Percentiles rank a stretch among this genome's conserved stretches.
Conservation (phyloP, 1,140 invertebrate genomes). For the Aphelinus atriplicis region DNA sequence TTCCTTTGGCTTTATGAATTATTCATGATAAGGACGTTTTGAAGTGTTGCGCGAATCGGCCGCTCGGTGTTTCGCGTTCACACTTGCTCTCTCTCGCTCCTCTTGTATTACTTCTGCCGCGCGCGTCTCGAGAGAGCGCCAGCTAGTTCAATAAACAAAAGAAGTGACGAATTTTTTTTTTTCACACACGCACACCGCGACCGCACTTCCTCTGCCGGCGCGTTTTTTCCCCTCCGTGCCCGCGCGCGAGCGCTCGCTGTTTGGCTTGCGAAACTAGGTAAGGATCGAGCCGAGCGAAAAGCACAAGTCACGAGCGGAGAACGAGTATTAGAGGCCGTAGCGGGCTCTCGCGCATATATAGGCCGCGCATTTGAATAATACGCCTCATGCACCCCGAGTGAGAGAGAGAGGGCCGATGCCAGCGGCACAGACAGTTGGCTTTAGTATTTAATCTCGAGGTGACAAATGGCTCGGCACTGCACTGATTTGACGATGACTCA, state of each 20-base stretch:
- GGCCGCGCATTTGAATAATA: constrained; percentile 12
- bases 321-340: too few relatives aligned
- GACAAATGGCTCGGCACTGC: constrained; percentile 44
- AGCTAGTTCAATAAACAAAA: constrained; percentile 3
- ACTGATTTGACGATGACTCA: constrained; percentile 41
- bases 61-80: not conserved
- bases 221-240: too few relatives aligned
- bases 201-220: too few relatives aligned
- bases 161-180: constrained; percentile 21
- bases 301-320: too few relatives aligned
- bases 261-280: too few relatives aligned
- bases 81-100: not conserved
- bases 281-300: too few relatives aligned
- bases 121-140: not conserved
- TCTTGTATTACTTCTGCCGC: not conserved
- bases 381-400: not conserved
- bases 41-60: constrained; percentile 35
- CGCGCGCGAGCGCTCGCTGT: too few relatives aligned
- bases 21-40: constrained; percentile 40
- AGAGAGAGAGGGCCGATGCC: constrained; percentile 5
- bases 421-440: constrained; percentile 20
- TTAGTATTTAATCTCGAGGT: constrained; percentile 46
- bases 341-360: too few relatives aligned
- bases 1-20: constrained; percentile 35
- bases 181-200: too few relatives aligned